phyloP scores from a whole-genome alignment of 2,113 vertebrate genomes.

The Pygathrix nemaeus region DNA sequence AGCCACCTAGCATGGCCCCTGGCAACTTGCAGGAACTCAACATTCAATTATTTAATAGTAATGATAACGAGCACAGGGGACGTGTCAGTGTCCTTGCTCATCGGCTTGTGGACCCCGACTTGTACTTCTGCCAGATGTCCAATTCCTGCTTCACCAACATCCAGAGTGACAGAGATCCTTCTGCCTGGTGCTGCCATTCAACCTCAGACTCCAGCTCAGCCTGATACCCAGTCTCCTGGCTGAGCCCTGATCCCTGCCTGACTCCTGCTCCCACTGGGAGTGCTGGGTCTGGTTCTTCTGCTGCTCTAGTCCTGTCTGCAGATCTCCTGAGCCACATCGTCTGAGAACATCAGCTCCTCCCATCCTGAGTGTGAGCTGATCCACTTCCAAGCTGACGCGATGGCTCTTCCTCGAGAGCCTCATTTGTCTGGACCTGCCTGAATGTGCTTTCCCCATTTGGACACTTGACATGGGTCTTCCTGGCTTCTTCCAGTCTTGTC shows the following conservation, averaged over 20 bases:
- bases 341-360: neutral
- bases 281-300: neutral
- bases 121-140: neutral
- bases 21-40: neutral
- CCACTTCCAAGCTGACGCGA: too few species aligned
- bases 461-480: neutral
- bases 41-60: neutral
- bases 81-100: neutral
- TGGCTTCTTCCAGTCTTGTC: neutral
- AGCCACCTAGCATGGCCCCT: neutral
- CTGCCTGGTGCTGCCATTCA: too few species aligned
- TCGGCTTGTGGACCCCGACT: neutral
- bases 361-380: fast-evolving
- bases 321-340: neutral
- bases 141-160: neutral
- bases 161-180: neutral
- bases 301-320: neutral
- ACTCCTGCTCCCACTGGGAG: too few species aligned
- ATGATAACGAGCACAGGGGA: neutral
- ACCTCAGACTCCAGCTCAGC: neutral
- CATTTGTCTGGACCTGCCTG: fast-evolving
- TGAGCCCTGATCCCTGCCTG: too few species aligned
- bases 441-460: neutral
- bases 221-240: too few species aligned
- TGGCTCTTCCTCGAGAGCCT: neutral